Base-by-base conservation (phyloP, 2,888 invertebrate species). In the Lasioglossum pauxillum region DNA sequence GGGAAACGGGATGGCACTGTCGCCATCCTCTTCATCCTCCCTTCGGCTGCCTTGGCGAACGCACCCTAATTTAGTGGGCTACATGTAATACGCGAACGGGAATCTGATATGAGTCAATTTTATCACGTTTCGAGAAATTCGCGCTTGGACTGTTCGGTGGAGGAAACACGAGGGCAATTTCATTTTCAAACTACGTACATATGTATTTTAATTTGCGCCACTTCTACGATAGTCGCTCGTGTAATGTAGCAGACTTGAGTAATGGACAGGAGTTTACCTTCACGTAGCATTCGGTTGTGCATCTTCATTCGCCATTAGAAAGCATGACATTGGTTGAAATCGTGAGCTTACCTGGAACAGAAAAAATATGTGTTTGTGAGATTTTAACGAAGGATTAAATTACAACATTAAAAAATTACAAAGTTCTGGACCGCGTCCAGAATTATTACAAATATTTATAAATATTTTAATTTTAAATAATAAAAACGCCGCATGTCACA, bases 331-430 rank as follows among this genome's bases (percentile, higher is more conserved):
- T 19, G 10, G n/a, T 60, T 5, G 41, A 14, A 73, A 76, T 38
- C 23, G 23, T 53, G 10, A n/a, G 41, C 93, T 90, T 92, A 94
- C 94, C 93, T 93, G 92, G n/a, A 93, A 93, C 93, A 93, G 75
- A 93, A 90, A 91, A 82, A 76, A 71, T 69, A 31, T 19, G 31
- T 46, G 31, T 10, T 8, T 3, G 16, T 44, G 44, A 72, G n/a
- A 27, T 44, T 41, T 71, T 41, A 31, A 23, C 2, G 23, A 23
- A 41, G 7, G n/a, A n/a, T n/a, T n/a, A n/a, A n/a, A n/a, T n/a
- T n/a, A n/a, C n/a, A n/a, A n/a, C n/a, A n/a, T n/a, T n/a, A n/a
- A n/a, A n/a, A n/a, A n/a, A n/a, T n/a, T n/a, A n/a, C n/a, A n/a
- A n/a, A n/a, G n/a, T n/a, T n/a, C n/a, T n/a, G n/a, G n/a, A n/a